Evolutionary conservation across 2,888 invertebrate species (phyloP).

Genomic region (Ornithoptera alexandrae): DNA sequence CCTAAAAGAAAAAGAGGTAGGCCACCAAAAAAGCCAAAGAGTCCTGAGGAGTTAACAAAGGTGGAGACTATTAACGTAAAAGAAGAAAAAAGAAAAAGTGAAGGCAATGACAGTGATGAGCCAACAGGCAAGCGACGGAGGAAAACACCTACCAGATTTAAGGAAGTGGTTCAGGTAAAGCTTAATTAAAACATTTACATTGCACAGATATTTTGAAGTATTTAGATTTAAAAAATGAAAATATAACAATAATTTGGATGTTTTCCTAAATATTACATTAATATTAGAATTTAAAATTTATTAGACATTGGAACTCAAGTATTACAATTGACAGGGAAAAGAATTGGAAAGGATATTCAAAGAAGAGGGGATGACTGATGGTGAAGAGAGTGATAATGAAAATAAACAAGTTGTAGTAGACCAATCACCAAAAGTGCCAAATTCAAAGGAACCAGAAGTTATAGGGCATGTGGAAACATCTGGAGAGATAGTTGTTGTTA

Average conservation of each 20-base stretch:
- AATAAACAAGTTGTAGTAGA: conserved; percentile 38
- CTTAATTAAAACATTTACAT: background rate
- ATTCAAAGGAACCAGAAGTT: conserved; percentile 71
- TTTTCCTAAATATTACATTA: too few species aligned
- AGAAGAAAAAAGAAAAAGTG: conserved; percentile 41
- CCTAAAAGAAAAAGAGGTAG: conserved; percentile 85
- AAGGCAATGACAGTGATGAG: conserved; percentile 55
- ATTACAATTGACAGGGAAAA: conserved; percentile 77
- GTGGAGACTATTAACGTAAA: conserved; percentile 47
- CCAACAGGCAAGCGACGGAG: conserved; percentile 81
- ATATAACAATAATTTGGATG: too few species aligned
- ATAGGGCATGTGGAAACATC: conserved; percentile 84
- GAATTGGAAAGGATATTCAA: conserved; percentile 86
- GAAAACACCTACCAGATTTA: conserved; percentile 82
- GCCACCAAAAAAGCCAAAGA: conserved; percentile 81
- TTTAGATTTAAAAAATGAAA: too few species aligned
- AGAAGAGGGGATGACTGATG: conserved; percentile 85
- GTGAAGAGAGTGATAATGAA: conserved; percentile 74
- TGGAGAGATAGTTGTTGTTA: conserved; percentile 82
- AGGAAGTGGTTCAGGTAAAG: conserved; percentile 81
- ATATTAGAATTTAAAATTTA: too few species aligned
- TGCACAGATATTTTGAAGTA: too few species aligned
- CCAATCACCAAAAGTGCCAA: conserved; percentile 36
- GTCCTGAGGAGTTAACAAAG: conserved; percentile 57
- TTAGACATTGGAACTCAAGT: background rate